phyloP scores from a whole-genome alignment of 1,140 invertebrate genomes.

The Samia ricini region DNA sequence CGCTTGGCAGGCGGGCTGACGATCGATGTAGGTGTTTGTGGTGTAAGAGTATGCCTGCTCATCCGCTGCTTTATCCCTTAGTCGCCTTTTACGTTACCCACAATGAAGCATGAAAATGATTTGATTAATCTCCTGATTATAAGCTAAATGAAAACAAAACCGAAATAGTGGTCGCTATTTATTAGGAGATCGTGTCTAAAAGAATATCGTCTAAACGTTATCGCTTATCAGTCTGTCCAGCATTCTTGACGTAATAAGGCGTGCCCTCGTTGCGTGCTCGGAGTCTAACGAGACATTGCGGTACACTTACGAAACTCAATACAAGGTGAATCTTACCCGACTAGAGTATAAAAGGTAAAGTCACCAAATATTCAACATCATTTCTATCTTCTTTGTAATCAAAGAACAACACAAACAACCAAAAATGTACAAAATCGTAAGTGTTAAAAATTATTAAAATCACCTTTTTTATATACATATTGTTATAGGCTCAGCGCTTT shows the following conservation, averaged over 20 bases:
- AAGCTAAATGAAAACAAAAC: too few species aligned
- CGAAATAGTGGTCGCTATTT: not conserved
- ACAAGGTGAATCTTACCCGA: constrained; percentile 69
- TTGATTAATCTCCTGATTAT: too few species aligned
- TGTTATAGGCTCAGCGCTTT: too few species aligned
- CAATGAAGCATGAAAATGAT: too few species aligned
- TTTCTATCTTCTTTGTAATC: constrained; percentile 45
- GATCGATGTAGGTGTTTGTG: too few species aligned
- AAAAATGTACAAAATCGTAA: constrained; percentile 68
- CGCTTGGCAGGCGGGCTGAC: too few species aligned
- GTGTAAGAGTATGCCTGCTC: too few species aligned
- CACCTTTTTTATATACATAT: constrained; percentile 1
- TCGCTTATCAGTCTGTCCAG: constrained; percentile 25
- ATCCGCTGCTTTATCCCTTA: too few species aligned
- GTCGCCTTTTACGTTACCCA: too few species aligned
- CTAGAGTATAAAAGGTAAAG: constrained; percentile 70
- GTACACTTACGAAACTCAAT: constrained; percentile 56
- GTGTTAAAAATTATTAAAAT: constrained; percentile 14
- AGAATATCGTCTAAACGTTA: not conserved
- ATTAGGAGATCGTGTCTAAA: constrained; percentile 3
- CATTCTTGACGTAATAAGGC: constrained; percentile 48
- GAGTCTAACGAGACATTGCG: constrained; percentile 49
- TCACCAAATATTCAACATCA: constrained; percentile 50
- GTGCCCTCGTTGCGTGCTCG: constrained; percentile 61
- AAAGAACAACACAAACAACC: constrained; percentile 36